A percentile compares a stretch with the other conserved stretches of the same genome.
Evolutionary conservation across 1,140 invertebrate genomes (phyloP).

Genomic region (Hirudo medicinalis): DNA sequence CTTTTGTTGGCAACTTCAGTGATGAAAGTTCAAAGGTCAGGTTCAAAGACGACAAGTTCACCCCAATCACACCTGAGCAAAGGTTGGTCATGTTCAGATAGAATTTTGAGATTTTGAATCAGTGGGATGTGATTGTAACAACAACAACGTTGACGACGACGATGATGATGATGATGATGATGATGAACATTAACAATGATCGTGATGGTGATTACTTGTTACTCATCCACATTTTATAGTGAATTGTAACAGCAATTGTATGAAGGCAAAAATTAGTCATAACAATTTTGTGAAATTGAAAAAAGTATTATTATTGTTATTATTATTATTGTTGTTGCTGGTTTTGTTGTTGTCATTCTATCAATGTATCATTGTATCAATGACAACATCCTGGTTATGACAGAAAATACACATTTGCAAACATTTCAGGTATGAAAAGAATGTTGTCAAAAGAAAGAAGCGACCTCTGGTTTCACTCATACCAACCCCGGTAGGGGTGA

Average conservation of each 20-base stretch:
- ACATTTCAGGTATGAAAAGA: too few relatives aligned
- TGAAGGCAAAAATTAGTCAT: too few relatives aligned
- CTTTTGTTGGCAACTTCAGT: background rate
- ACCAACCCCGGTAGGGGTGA: background rate
- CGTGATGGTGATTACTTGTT: background rate
- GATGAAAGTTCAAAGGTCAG: background rate
- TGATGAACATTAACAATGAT: background rate
- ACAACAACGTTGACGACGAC: background rate
- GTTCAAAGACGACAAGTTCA: background rate
- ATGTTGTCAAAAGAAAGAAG: too few relatives aligned
- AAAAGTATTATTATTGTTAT: too few relatives aligned
- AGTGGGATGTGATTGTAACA: background rate
- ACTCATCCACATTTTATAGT: background rate
- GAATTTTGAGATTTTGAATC: background rate
- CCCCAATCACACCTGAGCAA: background rate
- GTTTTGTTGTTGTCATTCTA: too few relatives aligned
- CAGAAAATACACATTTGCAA: too few relatives aligned
- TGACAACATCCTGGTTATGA: too few relatives aligned
- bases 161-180: slow-evolving; percentile 5
- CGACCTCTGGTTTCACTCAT: background rate
- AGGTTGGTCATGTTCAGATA: background rate
- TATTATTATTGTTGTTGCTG: too few relatives aligned
- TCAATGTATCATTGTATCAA: too few relatives aligned
- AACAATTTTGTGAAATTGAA: too few relatives aligned
- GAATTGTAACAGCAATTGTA: too few relatives aligned